Percentiles rank a stretch among this genome's conserved stretches.
These are phyloP conservation scores for Andricus grossulariae DNA, from an alignment of 1,140 invertebrate genomes.

Conservation along the genomic window DNA sequence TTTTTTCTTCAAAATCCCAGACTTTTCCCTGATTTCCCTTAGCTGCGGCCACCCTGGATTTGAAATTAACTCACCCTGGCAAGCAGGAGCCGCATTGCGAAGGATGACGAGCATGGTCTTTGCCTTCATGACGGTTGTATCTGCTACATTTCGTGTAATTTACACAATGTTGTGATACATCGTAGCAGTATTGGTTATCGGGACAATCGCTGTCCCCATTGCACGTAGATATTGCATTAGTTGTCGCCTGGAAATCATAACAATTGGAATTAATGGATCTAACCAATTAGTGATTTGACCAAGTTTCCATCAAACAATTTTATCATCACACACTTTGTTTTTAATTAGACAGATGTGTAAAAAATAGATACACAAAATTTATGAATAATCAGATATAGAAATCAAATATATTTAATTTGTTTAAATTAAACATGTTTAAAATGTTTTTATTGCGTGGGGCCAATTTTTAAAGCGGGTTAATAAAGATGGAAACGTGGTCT, in stretches of 20 bases:
- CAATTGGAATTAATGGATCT: conserved; percentile 21
- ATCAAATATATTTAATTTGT: too few species aligned
- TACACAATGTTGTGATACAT: conserved; percentile 58
- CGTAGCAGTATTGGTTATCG: conserved; percentile 62
- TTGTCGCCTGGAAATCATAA: conserved; percentile 43
- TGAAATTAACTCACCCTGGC: conserved; percentile 52
- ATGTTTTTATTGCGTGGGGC: too few species aligned
- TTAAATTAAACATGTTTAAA: too few species aligned
- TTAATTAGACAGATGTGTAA: neutral
- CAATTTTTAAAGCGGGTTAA: neutral
- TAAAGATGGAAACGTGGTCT: conserved; percentile 1
- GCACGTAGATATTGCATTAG: conserved; percentile 53
- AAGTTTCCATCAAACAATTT: conserved; percentile 28
- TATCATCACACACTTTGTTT: neutral
- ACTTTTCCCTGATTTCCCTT: too few species aligned
- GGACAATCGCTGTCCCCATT: conserved; percentile 59
- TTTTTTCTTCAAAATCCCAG: too few species aligned
- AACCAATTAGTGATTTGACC: neutral
- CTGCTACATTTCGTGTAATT: conserved; percentile 60
- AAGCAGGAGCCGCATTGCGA: conserved; percentile 64
- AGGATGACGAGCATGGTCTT: conserved; percentile 51
- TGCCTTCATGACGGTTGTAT: conserved; percentile 59
- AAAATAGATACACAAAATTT: conserved; percentile 13
- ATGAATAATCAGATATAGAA: conserved; percentile 31
- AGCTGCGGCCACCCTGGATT: conserved; percentile 10